These are phyloP conservation scores for Macrotus californicus DNA, from an alignment of 2,113 vertebrate genomes.

Conservation along the genomic window DNA sequence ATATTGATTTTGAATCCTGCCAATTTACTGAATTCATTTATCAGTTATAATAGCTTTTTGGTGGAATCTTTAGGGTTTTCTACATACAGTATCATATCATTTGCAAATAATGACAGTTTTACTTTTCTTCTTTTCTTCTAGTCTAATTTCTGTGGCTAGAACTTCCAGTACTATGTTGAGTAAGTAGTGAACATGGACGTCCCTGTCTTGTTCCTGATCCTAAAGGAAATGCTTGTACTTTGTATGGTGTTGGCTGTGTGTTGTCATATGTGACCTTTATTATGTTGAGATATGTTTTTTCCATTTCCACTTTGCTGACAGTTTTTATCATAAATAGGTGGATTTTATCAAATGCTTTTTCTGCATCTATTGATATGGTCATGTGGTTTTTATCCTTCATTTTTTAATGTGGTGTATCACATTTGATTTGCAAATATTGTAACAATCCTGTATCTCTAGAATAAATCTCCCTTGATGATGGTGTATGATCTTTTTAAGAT, in stretches of 20 bases:
- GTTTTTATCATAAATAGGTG: background rate
- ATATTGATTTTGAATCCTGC: background rate
- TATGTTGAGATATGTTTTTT: background rate
- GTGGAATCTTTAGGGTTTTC: background rate
- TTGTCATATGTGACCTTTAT: background rate
- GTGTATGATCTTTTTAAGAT: background rate
- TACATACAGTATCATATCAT: background rate
- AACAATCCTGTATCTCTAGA: background rate
- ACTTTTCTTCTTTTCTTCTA: background rate
- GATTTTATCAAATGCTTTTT: background rate
- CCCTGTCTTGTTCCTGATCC: background rate
- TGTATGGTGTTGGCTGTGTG: background rate
- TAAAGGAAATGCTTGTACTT: background rate
- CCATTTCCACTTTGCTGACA: background rate
- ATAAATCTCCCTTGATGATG: background rate
- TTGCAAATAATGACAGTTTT: background rate
- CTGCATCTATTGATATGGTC: background rate
- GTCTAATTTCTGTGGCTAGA: background rate
- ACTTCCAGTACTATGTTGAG: background rate
- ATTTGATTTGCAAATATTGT: background rate
- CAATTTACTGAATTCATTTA: background rate
- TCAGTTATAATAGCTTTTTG: background rate
- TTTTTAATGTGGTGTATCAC: background rate
- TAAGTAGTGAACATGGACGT: background rate
- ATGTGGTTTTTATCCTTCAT: background rate